Base-by-base conservation (phyloP, 2,797 vertebrate species). In the Oryzias dopingdopingensis region DNA sequence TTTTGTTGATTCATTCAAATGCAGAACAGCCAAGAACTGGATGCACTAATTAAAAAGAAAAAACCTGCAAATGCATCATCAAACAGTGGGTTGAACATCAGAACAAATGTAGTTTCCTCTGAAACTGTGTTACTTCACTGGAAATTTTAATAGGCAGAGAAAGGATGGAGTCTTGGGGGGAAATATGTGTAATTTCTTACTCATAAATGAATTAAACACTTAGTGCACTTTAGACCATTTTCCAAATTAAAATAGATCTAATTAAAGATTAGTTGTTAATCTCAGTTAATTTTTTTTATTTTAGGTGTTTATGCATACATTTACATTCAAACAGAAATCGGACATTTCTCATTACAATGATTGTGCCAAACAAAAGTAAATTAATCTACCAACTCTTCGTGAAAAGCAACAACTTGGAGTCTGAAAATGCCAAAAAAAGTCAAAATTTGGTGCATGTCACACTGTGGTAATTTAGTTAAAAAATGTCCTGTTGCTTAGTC, bases 171-270 rank as follows among this genome's bases (percentile, higher is more conserved):
- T 3, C 5, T 12, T 41, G 17, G 26, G 42, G 29, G 15, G n/a
- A 46, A 49, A 29, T 49, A 4, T 17, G 3, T 0, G 3, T 49
- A 1, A 54, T 17, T 59, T 45, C 40, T 29, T 2, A 17, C 1
- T 1, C 4, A 15, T 37, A n/a, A 5, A 8, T 32, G 10, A 32
- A 10, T 10, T 32, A 32, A 32, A 32, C 50, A 45, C 15, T 22
- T 20, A 22, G 29, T 79, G 82, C 48, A 71, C 80, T 83, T 86
- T 74, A 64, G 71, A 86, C 79, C 50, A 50, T 12, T 49, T 23
- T n/a, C 1, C 46, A 61, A 42, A 32, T 67, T 18, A 56, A 53
- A 13, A 7, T 0, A 4, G 6, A 1, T 42, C 18, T 16, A 22
- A 3, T 17, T 1, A 4, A 24, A 22, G 18, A 15, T 68, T 29